phyloP scores from a whole-genome alignment of 2,797 vertebrate species.

The Staurois parvus region DNA sequence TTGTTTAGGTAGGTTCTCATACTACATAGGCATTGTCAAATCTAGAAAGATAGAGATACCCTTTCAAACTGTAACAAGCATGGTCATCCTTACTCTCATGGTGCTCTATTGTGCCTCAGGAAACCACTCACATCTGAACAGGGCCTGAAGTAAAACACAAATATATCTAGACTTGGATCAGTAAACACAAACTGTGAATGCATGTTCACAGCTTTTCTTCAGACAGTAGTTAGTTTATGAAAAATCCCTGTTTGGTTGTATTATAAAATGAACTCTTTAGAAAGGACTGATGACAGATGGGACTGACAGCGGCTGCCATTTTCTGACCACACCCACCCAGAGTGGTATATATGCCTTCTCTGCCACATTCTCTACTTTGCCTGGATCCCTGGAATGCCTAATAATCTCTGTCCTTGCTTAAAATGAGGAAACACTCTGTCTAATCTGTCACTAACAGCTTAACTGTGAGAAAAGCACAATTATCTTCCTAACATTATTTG shows the following conservation, averaged over 20 bases:
- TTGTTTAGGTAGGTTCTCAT: too few relatives aligned
- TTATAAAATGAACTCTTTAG: slow-evolving; percentile 4
- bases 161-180: slow-evolving; percentile 3
- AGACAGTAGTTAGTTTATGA: slow-evolving; percentile 39
- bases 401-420: slow-evolving; percentile 40
- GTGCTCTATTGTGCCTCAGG: too few relatives aligned
- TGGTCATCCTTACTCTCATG: too few relatives aligned
- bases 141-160: too few relatives aligned
- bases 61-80: too few relatives aligned
- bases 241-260: slow-evolving; percentile 15
- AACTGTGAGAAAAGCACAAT: slow-evolving; percentile 32
- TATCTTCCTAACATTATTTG: slow-evolving; percentile 38
- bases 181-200: neutral
- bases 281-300: slow-evolving; percentile 23
- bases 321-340: slow-evolving; percentile 26
- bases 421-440: slow-evolving; percentile 43
- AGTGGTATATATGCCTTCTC: slow-evolving; percentile 27
- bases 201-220: neutral
- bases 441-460: slow-evolving; percentile 52
- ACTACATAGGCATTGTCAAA: too few relatives aligned
- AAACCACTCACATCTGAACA: too few relatives aligned
- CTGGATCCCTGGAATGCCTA: slow-evolving; percentile 35
- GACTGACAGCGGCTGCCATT: slow-evolving; percentile 14
- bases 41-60: too few relatives aligned
- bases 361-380: slow-evolving; percentile 6